These are phyloP conservation scores for Contarinia nasturtii DNA, from an alignment of 1,140 invertebrate species.

Conservation along the genomic window DNA sequence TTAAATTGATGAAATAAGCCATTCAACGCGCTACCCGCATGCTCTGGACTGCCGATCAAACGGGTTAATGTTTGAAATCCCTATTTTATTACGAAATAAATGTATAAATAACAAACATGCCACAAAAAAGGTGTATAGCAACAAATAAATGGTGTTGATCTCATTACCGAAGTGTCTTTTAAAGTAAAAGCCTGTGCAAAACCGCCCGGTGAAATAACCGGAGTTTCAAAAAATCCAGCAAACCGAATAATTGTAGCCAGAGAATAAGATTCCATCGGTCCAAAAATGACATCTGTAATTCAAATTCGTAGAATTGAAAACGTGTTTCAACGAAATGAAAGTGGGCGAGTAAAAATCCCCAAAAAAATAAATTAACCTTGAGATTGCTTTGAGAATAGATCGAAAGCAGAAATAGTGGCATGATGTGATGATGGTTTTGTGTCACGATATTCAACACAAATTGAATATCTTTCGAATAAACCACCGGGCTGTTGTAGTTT, in stretches of 20 bases:
- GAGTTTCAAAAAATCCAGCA: conserved; percentile 70
- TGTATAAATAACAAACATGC: neutral
- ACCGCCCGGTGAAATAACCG: conserved; percentile 67
- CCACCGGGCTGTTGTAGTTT: conserved; percentile 36
- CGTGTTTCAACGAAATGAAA: neutral
- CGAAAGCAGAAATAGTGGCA: conserved; percentile 59
- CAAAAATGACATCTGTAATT: conserved; percentile 63
- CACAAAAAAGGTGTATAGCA: neutral
- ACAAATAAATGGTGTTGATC: conserved; percentile 6
- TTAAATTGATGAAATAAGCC: conserved; percentile 43
- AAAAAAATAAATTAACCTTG: conserved; percentile 48
- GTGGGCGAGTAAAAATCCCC: too few relatives aligned
- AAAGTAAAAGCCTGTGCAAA: conserved; percentile 60
- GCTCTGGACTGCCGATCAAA: conserved; percentile 64
- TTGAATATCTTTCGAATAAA: conserved; percentile 38
- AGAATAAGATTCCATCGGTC: conserved; percentile 79
- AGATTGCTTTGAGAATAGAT: conserved; percentile 46
- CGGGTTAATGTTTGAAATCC: conserved; percentile 48
- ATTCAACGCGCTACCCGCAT: conserved; percentile 48
- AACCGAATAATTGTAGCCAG: conserved; percentile 78
- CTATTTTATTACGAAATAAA: neutral
- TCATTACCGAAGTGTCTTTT: conserved; percentile 26
- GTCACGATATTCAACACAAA: conserved; percentile 47
- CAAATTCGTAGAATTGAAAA: conserved; percentile 10
- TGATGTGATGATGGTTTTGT: conserved; percentile 60